A percentile compares a stretch with the other conserved stretches of the same genome.
Evolutionary conservation across 2,113 vertebrate species (phyloP).

Genomic region (Murina feae): DNA sequence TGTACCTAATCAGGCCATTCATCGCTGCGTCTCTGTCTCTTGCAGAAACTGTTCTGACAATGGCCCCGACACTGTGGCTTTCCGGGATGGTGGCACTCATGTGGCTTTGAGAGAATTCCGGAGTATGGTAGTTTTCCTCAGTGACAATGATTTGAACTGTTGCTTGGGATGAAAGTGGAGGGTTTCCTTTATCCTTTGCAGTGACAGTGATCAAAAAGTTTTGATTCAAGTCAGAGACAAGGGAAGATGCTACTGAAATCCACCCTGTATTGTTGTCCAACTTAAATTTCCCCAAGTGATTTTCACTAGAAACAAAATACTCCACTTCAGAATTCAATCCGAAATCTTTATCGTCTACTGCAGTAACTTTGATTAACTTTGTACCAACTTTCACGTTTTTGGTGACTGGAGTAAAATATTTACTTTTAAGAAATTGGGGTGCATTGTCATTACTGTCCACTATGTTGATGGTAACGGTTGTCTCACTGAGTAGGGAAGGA

Average conservation of each 20-base stretch:
- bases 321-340: slow-evolving; percentile 95
- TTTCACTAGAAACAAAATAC: slow-evolving; percentile 87
- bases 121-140: slow-evolving; percentile 95
- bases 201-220: slow-evolving; percentile 87
- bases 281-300: slow-evolving; percentile 86
- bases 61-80: slow-evolving; percentile 87
- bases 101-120: slow-evolving; percentile 94
- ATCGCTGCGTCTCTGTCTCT: slow-evolving; percentile 92
- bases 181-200: slow-evolving; percentile 93
- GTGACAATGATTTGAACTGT: slow-evolving; percentile 89
- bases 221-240: slow-evolving; percentile 89
- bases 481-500: slow-evolving; percentile 92
- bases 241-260: slow-evolving; percentile 90
- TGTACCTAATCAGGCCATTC: slow-evolving; percentile 92
- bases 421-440: slow-evolving; percentile 84
- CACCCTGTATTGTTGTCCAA: slow-evolving; percentile 91
- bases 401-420: slow-evolving; percentile 94
- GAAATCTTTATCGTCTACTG: slow-evolving; percentile 93
- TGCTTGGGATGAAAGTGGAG: slow-evolving; percentile 86
- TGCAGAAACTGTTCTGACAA: slow-evolving; percentile 90
- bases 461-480: slow-evolving; percentile 92
- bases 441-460: slow-evolving; percentile 96
- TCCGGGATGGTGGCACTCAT: slow-evolving; percentile 89
- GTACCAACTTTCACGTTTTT: slow-evolving; percentile 93
- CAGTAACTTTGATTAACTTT: slow-evolving; percentile 88